Base-by-base conservation (phyloP, 2,888 invertebrate genomes). In the Pseudoips prasinana region DNA sequence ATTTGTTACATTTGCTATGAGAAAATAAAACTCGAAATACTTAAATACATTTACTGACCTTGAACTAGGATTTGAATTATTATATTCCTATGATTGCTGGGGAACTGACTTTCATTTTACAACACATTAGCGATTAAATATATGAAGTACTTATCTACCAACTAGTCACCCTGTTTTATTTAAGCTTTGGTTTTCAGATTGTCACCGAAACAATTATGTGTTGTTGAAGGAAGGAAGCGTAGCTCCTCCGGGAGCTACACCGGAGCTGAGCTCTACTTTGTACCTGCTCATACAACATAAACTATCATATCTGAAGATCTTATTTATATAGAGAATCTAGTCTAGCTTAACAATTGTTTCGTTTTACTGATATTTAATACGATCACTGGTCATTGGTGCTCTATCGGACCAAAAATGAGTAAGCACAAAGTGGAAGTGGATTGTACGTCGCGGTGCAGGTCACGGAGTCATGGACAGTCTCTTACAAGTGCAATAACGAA, bases 401-500 rank as follows among this genome's bases (percentile, higher is more conserved):
- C n/a, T n/a, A n/a, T n/a, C 14, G 3, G 5, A 3, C 14, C 14
- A 14, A 78, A 52, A 33, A 89, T 89, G 89, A 88, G 74, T 76
- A 87, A 79, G 50, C 58, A 60, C 39, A 73, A 64, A 53, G 51
- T 57, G 22, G 90, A 90, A 27, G 67, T 78, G 22, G 91, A 91
- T 46, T 94, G 94, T 70, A 92, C 92, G 0, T 75, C 71, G 22
- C 86, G 89, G 46, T 92, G 92, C 58, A 85, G 72, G 51, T 92
- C 92, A 23, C 73, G 83, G 14, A 71, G 73, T 29, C 92, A 92
- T 53, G 92, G 91, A 10, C 86, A 90, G 44, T 75, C 84, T 14
- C 82, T 94, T n/a, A 92, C 91, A 0, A 88, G 92, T 45, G 91
- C 92, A 4, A 85, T 93, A 27, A 92, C 93, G 0, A 93, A 93